Evolutionary conservation across 2,797 vertebrate genomes (phyloP), one percentile per base, ranked within the genome.

Genomic region (Sebastes cheni): DNA sequence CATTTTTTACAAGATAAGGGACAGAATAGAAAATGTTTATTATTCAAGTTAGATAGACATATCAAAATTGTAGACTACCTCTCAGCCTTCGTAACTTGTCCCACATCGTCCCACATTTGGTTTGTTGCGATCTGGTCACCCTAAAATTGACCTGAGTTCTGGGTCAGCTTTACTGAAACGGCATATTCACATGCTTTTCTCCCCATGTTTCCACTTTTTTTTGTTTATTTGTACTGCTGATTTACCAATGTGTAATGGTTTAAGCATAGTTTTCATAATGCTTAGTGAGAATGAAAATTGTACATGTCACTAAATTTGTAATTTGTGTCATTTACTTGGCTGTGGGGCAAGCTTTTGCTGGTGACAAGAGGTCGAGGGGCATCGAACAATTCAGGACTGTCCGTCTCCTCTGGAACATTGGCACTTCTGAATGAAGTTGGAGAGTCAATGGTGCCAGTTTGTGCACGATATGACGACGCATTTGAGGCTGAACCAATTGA

Each of bases 351-450:
- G 81, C 94, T 95, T 85, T 93, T 93, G 29, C 85, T 89, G 3
- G 75, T 20, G 13, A 77, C 84, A 39, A 93, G 88, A 70, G 87
- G 66, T 70, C 74, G 77, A 39, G 85, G 87, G 10, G 73, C 27
- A 10, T 91, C 85, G 69, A 74, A 86, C 4, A 86, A 52, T 69
- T 94, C 94, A 0, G 92, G 88, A 85, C 88, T 83, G 39, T 92
- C 88, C 7, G 81, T 95, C 91, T 97, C 96, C 85, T 97, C 96
- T 0, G 96, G 96, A 62, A 91, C 67, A 60, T 96, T 97, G 30
- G 79, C 67, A 70, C 82, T 92, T 1, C 66, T 88, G 10, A 72
- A 23, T 32, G 75, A 69, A 76, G 77, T 22, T 6, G 36, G 11
- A 23, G 64, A 74, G n/a, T 42, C 42, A 10, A 32, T 16, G 4